Percentiles rank a stretch among this genome's conserved stretches.
Evolutionary conservation across 2,888 invertebrate species (phyloP).

Genomic region (Thecocarcelia acutangulata): DNA sequence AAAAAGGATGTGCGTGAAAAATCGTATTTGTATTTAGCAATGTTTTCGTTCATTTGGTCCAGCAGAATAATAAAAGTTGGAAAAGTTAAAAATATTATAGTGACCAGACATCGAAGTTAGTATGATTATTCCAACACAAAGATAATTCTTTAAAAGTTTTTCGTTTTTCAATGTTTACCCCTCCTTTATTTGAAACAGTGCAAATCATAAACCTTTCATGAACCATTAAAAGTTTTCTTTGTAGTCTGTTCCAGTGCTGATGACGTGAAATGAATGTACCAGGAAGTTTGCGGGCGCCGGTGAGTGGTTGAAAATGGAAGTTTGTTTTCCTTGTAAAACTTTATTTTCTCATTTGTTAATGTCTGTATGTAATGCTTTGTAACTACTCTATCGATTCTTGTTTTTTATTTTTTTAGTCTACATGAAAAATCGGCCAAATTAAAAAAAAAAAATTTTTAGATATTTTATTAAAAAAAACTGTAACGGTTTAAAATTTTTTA

Average conservation of each 20-base stretch:
- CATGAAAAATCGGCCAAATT: too few species aligned
- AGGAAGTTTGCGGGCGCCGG: neutral
- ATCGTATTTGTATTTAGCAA: slow-evolving; percentile 34
- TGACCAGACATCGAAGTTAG: slow-evolving; percentile 58
- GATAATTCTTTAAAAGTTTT: slow-evolving; percentile 36
- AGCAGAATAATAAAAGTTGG: slow-evolving; percentile 21
- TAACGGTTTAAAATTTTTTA: too few species aligned
- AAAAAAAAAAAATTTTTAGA: too few species aligned
- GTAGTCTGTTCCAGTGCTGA: neutral
- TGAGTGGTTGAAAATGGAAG: slow-evolving; percentile 16
- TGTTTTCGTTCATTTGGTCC: slow-evolving; percentile 10
- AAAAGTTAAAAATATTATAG: slow-evolving; percentile 40
- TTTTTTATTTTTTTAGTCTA: neutral
- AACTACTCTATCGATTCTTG: slow-evolving; percentile 39
- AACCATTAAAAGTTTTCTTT: slow-evolving; percentile 54
- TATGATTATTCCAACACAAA: slow-evolving; percentile 34
- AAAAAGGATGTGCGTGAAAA: slow-evolving; percentile 14
- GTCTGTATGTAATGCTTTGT: slow-evolving; percentile 28
- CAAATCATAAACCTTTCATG: slow-evolving; percentile 51
- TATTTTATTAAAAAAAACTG: too few species aligned
- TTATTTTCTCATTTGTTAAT: slow-evolving; percentile 18
- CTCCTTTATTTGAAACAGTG: slow-evolving; percentile 22
- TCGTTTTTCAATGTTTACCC: slow-evolving; percentile 17
- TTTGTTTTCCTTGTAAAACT: slow-evolving; percentile 22
- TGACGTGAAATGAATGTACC: too few species aligned